Conservation (phyloP, 1,140 invertebrate species). For the Cyclargus thomasi region DNA sequence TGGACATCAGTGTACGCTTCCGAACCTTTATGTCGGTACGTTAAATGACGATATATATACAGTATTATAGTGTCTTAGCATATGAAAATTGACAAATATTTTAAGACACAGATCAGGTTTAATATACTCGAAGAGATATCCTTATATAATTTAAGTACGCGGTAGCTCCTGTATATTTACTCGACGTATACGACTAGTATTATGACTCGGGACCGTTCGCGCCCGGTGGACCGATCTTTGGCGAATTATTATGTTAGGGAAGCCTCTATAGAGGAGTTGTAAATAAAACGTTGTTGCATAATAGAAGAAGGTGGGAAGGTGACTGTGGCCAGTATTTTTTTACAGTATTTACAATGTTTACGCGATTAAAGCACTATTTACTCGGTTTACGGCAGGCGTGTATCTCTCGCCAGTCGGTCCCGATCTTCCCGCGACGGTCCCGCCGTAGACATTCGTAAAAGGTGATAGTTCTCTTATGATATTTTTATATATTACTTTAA, state of each 20-base stretch:
- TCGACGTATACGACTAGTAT: slow-evolving; percentile 65
- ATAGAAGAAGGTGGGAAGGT: slow-evolving; percentile 27
- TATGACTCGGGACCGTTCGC: slow-evolving; percentile 34
- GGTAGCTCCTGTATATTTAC: slow-evolving; percentile 35
- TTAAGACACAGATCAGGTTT: slow-evolving; percentile 15
- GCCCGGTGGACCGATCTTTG: slow-evolving; percentile 20
- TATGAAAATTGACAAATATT: slow-evolving; percentile 15
- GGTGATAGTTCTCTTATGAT: slow-evolving; percentile 73
- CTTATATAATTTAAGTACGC: slow-evolving; percentile 18
- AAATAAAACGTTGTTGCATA: slow-evolving; percentile 22
- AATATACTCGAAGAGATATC: slow-evolving; percentile 18
- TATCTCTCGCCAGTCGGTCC: slow-evolving; percentile 33
- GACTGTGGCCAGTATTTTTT: slow-evolving; percentile 36
- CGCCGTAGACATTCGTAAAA: slow-evolving; percentile 66
- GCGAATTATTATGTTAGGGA: slow-evolving; percentile 28
- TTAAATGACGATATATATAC: neutral
- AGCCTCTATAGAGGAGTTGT: slow-evolving; percentile 8
- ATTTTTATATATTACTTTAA: slow-evolving; percentile 74
- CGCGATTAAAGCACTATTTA: slow-evolving; percentile 19
- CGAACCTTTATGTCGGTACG: neutral
- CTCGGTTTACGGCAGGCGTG: slow-evolving; percentile 9
- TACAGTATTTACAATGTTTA: slow-evolving; percentile 32
- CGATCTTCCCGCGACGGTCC: slow-evolving; percentile 60
- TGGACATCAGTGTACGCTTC: slow-evolving; percentile 36
- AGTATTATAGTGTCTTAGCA: slow-evolving; percentile 11